These are phyloP conservation scores for Siniperca knerii DNA, from an alignment of 2,113 vertebrate genomes.

Conservation along the genomic window DNA sequence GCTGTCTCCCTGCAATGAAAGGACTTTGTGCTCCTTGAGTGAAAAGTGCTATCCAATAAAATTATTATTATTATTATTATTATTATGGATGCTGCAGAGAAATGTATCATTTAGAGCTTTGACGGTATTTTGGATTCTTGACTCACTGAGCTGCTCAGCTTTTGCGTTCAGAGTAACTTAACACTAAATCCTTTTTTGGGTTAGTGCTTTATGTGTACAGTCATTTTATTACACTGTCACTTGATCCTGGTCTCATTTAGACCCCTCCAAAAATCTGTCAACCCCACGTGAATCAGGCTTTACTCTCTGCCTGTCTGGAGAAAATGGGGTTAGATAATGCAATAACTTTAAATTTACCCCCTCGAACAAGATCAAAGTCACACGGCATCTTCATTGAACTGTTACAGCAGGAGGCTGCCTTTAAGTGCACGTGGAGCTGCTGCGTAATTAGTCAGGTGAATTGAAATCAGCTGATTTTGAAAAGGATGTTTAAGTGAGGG, in stretches of 20 bases:
- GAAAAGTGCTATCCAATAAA: too few species aligned
- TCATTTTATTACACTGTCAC: neutral
- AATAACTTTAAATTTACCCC: constrained; percentile 4
- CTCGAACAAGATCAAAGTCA: neutral
- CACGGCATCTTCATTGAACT: constrained; percentile 11
- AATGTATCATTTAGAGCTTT: too few species aligned
- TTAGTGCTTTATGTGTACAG: neutral
- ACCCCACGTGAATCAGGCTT: neutral
- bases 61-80: too few species aligned
- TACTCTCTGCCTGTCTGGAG: neutral
- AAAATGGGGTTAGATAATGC: constrained; percentile 5
- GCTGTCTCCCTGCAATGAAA: too few species aligned
- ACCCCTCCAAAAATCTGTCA: neutral
- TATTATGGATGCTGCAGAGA: too few species aligned
- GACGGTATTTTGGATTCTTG: too few species aligned
- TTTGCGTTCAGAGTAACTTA: too few species aligned
- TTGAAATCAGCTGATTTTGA: neutral
- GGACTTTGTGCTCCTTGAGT: too few species aligned
- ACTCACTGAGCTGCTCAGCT: too few species aligned
- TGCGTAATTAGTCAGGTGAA: constrained; percentile 23
- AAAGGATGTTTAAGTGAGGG: neutral
- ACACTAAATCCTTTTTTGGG: too few species aligned
- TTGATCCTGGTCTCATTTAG: neutral
- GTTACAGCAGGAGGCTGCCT: neutral
- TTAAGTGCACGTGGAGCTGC: constrained; percentile 5